Percentiles rank a stretch among this genome's conserved stretches.
These are phyloP conservation scores for Gnatocerus cornutus DNA, from an alignment of 2,888 invertebrate genomes.

Conservation along the genomic window DNA sequence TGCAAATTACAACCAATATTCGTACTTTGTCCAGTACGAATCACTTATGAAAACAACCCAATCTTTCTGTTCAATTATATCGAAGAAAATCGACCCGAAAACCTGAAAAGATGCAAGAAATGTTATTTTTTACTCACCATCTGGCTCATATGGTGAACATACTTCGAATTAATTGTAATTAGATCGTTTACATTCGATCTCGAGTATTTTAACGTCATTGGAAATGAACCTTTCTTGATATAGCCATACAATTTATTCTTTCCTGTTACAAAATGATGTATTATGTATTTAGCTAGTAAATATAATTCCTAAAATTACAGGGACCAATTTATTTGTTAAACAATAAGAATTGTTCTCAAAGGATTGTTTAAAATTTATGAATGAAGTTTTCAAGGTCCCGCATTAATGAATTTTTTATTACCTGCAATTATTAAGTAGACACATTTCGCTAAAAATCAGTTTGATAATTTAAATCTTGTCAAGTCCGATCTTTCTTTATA, in stretches of 20 bases:
- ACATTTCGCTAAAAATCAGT: background rate
- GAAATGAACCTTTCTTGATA: slow-evolving; percentile 2
- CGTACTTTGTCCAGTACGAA: no score
- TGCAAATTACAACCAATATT: no score
- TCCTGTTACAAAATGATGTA: background rate
- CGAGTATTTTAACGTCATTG: background rate
- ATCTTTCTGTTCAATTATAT: no score
- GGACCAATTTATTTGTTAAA: slow-evolving; percentile 2
- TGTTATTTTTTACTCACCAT: no score
- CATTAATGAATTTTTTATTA: background rate
- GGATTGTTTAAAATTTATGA: slow-evolving; percentile 20
- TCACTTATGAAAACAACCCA: no score
- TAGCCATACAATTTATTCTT: background rate
- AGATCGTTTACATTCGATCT: slow-evolving; percentile 26
- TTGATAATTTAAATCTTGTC: no score
- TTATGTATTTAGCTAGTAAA: background rate
- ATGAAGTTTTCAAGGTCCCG: slow-evolving; percentile 19
- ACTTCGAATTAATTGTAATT: slow-evolving; percentile 32
- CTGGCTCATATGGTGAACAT: slow-evolving; percentile 24
- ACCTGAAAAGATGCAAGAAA: no score
- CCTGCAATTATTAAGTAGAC: slow-evolving; percentile 1
- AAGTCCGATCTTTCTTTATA: no score
- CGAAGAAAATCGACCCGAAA: no score
- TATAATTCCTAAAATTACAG: background rate
- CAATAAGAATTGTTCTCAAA: slow-evolving; percentile 4